phyloP scores from a whole-genome alignment of 2,888 invertebrate genomes.

The Amiota mariae region DNA sequence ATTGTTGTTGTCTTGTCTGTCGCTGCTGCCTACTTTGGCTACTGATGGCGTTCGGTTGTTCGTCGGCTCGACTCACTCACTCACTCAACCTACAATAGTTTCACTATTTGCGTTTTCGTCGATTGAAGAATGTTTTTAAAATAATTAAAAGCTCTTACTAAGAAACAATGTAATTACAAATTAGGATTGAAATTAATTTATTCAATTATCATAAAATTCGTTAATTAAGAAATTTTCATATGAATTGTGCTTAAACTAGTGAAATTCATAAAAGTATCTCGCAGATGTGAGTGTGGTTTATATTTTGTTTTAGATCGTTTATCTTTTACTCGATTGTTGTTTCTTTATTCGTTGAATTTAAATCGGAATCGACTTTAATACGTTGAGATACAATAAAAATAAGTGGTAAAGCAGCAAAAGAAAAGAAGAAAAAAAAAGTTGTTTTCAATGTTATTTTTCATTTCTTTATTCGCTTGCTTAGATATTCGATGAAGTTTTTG shows the following conservation, averaged over 20 bases:
- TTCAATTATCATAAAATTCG: conserved; percentile 5
- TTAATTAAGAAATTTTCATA: neutral
- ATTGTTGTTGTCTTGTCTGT: neutral
- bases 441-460: conserved; percentile 12
- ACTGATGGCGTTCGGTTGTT: neutral
- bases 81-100: conserved; percentile 8
- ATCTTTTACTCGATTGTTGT: too few relatives aligned
- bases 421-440: conserved; percentile 11
- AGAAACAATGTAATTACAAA: conserved; percentile 22
- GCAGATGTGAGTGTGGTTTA: conserved; percentile 34
- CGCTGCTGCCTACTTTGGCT: conserved; percentile 1
- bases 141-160: conserved; percentile 12
- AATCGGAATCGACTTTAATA: neutral
- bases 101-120: conserved; percentile 49
- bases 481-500: conserved; percentile 5
- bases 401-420: neutral
- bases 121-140: conserved; percentile 30
- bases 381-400: conserved; percentile 16
- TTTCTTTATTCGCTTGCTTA: neutral
- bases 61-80: conserved; percentile 3
- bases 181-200: neutral
- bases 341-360: too few relatives aligned
- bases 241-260: conserved; percentile 17
- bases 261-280: conserved; percentile 35
- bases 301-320: neutral